Evolutionary conservation across 2,113 vertebrate genomes (phyloP).

Genomic region (Phaethornis superciliosus): DNA sequence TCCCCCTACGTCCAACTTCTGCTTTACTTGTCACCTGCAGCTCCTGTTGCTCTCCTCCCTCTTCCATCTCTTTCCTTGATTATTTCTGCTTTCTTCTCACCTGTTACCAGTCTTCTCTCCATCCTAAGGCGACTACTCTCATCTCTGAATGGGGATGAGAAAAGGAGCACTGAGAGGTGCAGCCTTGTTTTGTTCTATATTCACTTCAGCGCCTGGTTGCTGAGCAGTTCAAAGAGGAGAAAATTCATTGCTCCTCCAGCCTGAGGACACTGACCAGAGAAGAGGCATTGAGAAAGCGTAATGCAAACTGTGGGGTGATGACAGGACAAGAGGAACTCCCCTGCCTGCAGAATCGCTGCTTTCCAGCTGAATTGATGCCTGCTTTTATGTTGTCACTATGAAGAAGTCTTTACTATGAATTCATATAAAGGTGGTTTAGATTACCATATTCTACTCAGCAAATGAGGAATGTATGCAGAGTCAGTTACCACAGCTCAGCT

Average conservation of each 20-base stretch:
- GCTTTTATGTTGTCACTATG: neutral
- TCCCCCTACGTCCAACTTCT: neutral
- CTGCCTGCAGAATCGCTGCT: neutral
- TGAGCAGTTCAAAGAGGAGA: neutral
- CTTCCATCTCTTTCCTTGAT: neutral
- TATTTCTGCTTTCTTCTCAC: neutral
- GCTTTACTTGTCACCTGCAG: neutral
- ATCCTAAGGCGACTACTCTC: neutral
- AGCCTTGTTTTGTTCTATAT: neutral
- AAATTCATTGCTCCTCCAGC: neutral
- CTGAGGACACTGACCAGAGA: neutral
- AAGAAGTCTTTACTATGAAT: neutral
- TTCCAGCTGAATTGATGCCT: neutral
- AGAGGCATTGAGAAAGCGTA: neutral
- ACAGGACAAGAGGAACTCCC: neutral
- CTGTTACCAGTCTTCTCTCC: neutral
- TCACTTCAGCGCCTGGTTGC: neutral
- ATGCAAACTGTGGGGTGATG: neutral
- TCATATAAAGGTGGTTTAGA: slow-evolving; percentile 25
- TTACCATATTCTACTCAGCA: slow-evolving; percentile 6
- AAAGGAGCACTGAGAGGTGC: neutral
- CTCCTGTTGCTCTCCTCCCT: neutral
- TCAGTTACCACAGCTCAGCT: slow-evolving; percentile 30
- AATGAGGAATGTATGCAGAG: neutral
- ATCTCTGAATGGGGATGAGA: neutral